phyloP scores from a whole-genome alignment of 2,888 invertebrate species.

The Apamea anceps region DNA sequence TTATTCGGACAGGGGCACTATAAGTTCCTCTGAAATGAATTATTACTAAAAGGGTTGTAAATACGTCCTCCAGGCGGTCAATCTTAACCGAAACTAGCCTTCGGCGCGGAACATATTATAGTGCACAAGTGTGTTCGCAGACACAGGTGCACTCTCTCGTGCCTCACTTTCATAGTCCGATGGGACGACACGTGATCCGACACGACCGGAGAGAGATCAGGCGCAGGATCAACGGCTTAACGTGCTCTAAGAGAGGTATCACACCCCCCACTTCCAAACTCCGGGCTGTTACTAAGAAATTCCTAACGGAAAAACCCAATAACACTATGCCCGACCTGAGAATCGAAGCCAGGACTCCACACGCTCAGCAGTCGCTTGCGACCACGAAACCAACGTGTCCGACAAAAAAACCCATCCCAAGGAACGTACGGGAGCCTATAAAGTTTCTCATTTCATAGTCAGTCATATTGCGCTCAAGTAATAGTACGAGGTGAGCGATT shows the following conservation, averaged over 20 bases:
- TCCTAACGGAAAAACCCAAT: too few relatives aligned
- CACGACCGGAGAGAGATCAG: neutral
- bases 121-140: neutral
- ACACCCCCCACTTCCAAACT: too few relatives aligned
- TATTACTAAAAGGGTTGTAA: neutral
- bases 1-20: neutral
- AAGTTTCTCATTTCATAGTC: constrained; percentile 37
- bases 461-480: constrained; percentile 48
- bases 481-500: constrained; percentile 61
- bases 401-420: neutral
- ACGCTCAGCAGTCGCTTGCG: neutral
- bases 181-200: neutral
- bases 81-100: neutral
- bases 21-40: constrained; percentile 2
- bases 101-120: neutral
- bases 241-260: too few relatives aligned
- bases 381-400: neutral
- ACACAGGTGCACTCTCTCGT: neutral
- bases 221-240: neutral
- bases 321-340: too few relatives aligned
- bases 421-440: constrained; percentile 13
- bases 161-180: neutral
- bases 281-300: too few relatives aligned
- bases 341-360: too few relatives aligned
- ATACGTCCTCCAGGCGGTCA: neutral